Conservation (phyloP, 2,113 vertebrate genomes). For the Thermophis baileyi region DNA sequence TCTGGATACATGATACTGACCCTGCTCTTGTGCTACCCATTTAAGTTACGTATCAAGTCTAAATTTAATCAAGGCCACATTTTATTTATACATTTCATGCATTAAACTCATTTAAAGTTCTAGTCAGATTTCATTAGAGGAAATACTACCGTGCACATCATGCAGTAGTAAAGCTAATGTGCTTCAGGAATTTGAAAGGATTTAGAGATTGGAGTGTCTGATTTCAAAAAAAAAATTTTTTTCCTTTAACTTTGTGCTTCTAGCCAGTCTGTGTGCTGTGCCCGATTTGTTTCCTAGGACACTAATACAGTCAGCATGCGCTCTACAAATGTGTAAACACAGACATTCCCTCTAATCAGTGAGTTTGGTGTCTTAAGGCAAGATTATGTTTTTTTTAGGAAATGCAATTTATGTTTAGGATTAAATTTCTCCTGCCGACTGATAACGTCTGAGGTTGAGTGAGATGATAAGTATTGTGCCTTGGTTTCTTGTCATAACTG, state of each 20-base stretch:
- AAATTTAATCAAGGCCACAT: slow-evolving; percentile 82
- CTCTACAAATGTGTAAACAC: slow-evolving; percentile 79
- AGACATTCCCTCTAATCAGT: slow-evolving; percentile 83
- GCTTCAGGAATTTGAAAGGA: slow-evolving; percentile 82
- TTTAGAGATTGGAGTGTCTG: slow-evolving; percentile 78
- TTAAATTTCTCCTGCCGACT: slow-evolving; percentile 74
- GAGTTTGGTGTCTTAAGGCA: slow-evolving; percentile 78
- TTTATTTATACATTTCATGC: slow-evolving; percentile 83
- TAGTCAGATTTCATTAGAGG: slow-evolving; percentile 83
- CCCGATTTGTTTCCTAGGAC: slow-evolving; percentile 74
- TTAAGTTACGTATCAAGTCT: slow-evolving; percentile 76
- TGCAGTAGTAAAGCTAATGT: slow-evolving; percentile 79
- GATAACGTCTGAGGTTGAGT: slow-evolving; percentile 74
- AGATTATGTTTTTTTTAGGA: slow-evolving; percentile 83
- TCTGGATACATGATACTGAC: slow-evolving; percentile 68
- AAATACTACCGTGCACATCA: slow-evolving; percentile 77
- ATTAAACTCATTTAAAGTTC: slow-evolving; percentile 82
- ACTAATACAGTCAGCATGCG: slow-evolving; percentile 80
- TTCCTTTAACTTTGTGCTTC: slow-evolving; percentile 63
- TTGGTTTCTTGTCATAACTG: slow-evolving; percentile 57
- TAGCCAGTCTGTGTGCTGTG: slow-evolving; percentile 62
- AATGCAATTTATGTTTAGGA: slow-evolving; percentile 80
- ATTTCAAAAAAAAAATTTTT: slow-evolving; percentile 72
- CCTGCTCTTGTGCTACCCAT: slow-evolving; percentile 73
- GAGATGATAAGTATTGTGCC: slow-evolving; percentile 72